Evolutionary conservation across 1,140 invertebrate species (phyloP).

Genomic region (Penaeus japonicus): DNA sequence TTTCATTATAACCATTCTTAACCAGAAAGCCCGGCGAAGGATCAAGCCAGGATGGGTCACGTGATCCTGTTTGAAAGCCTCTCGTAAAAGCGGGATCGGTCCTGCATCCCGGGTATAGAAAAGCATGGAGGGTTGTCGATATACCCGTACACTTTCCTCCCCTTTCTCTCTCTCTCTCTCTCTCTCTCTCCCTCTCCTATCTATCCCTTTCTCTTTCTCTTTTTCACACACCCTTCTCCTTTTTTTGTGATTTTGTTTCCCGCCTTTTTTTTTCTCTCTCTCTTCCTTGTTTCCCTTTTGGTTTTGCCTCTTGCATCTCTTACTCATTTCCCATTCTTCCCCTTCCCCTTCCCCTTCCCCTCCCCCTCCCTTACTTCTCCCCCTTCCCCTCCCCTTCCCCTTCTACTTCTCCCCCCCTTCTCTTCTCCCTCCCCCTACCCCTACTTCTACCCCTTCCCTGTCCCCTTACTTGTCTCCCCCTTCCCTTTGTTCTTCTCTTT

Average conservation of each 20-base stretch:
- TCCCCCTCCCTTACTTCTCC: neutral
- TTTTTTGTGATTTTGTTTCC: neutral
- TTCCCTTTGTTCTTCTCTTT: neutral
- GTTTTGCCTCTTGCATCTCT: neutral
- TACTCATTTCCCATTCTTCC: no score
- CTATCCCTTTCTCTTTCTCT: neutral
- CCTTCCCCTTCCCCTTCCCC: neutral
- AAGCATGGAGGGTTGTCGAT: no score
- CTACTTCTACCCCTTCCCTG: no score
- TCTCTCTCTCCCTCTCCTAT: neutral
- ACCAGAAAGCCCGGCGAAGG: no score
- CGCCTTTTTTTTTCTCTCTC: neutral
- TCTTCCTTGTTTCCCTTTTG: neutral
- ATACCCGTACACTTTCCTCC: neutral
- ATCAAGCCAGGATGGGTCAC: no score
- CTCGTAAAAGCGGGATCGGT: no score
- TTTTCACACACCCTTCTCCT: neutral
- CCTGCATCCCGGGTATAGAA: no score
- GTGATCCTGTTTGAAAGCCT: no score
- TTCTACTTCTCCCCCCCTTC: neutral
- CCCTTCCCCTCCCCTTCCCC: neutral
- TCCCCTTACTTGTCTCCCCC: neutral
- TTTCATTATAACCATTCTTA: no score
- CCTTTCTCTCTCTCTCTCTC: neutral
- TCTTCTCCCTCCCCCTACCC: no score